Percentiles rank a stretch among this genome's conserved stretches.
These are phyloP conservation scores for Danionella dracula DNA, from an alignment of 2,797 vertebrate genomes.

Conservation along the genomic window DNA sequence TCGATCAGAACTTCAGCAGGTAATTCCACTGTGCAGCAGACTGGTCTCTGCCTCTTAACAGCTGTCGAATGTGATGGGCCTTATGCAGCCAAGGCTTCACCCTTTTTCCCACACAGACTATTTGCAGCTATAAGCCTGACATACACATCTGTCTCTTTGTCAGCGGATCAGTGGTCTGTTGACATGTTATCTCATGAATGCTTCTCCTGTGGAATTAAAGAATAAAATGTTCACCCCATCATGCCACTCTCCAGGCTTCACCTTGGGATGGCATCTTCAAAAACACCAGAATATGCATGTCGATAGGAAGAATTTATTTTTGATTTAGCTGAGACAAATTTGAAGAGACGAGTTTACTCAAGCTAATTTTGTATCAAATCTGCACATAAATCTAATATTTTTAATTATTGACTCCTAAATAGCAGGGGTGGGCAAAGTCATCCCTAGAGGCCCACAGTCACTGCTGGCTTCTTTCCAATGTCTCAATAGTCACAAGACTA, in stretches of 20 bases:
- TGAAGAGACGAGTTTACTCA: too few species aligned
- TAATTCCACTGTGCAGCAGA: background rate
- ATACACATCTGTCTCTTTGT: background rate
- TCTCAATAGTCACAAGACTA: too few species aligned
- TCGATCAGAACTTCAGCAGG: background rate
- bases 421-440: too few species aligned
- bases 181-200: background rate
- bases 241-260: background rate
- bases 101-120: background rate
- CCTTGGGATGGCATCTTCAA: background rate
- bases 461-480: too few species aligned
- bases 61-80: background rate
- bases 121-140: background rate
- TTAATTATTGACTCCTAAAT: too few species aligned
- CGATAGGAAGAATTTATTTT: background rate
- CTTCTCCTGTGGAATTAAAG: background rate
- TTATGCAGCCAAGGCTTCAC: background rate
- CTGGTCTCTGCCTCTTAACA: background rate
- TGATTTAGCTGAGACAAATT: too few species aligned
- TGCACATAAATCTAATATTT: too few species aligned
- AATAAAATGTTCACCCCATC: background rate
- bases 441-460: too few species aligned
- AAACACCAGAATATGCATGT: background rate
- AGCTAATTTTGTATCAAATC: too few species aligned
- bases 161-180: background rate